Evolutionary conservation across 2,797 vertebrate genomes (phyloP).

Genomic region (Emys orbicularis): DNA sequence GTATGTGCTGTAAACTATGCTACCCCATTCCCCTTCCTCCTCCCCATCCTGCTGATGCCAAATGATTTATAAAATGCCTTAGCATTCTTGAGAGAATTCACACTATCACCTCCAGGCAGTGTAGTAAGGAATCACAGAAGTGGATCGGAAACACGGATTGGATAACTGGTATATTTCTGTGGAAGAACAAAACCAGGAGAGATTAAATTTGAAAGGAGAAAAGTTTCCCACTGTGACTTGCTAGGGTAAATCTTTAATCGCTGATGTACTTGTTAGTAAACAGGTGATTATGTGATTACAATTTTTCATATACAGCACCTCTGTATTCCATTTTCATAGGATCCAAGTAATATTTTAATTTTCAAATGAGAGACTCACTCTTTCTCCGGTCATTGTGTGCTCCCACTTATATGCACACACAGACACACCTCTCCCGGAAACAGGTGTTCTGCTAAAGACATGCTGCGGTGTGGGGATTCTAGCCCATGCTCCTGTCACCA

Average conservation of each 20-base stretch:
- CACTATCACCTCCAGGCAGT: constrained; percentile 73
- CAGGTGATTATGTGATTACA: constrained; percentile 36
- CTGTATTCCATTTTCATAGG: constrained; percentile 64
- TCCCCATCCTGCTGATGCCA: constrained; percentile 61
- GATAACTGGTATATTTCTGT: constrained; percentile 56
- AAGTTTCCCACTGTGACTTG: constrained; percentile 63
- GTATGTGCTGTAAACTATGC: constrained; percentile 65
- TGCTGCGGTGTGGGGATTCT: not conserved
- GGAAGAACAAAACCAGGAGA: constrained; percentile 16
- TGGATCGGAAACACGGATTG: constrained; percentile 59
- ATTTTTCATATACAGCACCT: constrained; percentile 30
- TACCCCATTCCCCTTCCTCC: constrained; percentile 50
- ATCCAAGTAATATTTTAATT: constrained; percentile 69
- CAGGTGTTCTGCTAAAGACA: constrained; percentile 7
- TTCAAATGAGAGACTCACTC: constrained; percentile 57
- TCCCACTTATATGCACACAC: not conserved
- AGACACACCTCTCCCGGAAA: constrained; percentile 29
- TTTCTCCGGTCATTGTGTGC: constrained; percentile 42
- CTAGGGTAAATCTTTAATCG: constrained; percentile 47
- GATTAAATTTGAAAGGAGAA: constrained; percentile 68
- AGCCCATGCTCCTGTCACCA: not conserved
- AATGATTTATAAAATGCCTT: constrained; percentile 76
- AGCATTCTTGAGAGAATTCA: constrained; percentile 75
- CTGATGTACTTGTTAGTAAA: constrained; percentile 53
- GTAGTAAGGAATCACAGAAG: constrained; percentile 61